These are phyloP conservation scores for Spilosoma lubricipeda DNA, from an alignment of 2,888 invertebrate genomes.

Conservation along the genomic window DNA sequence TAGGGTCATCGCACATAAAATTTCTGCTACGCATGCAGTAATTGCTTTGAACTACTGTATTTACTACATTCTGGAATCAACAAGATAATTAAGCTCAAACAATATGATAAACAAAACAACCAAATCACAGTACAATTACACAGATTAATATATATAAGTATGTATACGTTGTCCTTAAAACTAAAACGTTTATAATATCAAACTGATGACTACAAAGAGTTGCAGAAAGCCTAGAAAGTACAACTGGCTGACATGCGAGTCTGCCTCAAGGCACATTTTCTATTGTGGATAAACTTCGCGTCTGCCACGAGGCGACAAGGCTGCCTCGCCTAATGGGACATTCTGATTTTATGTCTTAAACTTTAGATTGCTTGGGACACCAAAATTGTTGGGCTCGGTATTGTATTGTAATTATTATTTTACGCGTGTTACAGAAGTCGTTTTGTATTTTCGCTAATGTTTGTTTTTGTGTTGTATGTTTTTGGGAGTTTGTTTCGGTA, in stretches of 20 bases:
- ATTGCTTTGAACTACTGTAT: neutral
- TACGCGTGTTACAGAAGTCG: conserved; percentile 42
- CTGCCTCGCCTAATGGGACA: conserved; percentile 45
- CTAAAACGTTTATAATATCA: conserved; percentile 65
- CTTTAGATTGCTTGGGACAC: conserved; percentile 45
- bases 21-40: neutral
- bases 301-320: conserved; percentile 52
- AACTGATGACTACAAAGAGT: conserved; percentile 66
- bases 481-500: conserved; percentile 18
- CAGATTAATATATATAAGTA: conserved; percentile 35
- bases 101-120: neutral
- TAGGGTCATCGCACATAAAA: neutral
- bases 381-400: conserved; percentile 38
- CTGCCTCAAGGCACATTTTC: conserved; percentile 57
- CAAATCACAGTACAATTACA: conserved; percentile 32
- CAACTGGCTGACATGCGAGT: conserved; percentile 52
- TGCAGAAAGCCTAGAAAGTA: conserved; percentile 42
- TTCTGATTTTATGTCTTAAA: conserved; percentile 47
- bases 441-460: conserved; percentile 36
- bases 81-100: neutral
- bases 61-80: neutral
- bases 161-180: conserved; percentile 33
- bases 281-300: conserved; percentile 55
- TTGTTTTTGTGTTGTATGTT: conserved; percentile 33
- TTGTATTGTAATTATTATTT: conserved; percentile 53